Evolutionary conservation across 2,113 vertebrate species (phyloP), one percentile per base, ranked within the genome.

Genomic region (Pitta sordida): DNA sequence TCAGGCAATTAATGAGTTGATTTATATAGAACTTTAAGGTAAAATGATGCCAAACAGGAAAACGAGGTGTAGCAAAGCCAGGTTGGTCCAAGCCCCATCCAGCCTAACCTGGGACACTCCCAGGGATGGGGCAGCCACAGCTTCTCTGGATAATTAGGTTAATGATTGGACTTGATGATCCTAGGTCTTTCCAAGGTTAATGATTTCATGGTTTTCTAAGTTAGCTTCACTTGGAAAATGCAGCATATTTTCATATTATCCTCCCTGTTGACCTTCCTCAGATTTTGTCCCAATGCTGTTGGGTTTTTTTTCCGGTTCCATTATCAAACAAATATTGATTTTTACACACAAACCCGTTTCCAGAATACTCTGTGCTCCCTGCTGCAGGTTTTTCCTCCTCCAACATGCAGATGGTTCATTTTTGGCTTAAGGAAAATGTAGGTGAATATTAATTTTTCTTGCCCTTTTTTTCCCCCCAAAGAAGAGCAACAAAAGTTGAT

Each of bases 271-370:
- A 81, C 55, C 59, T 93, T 70, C 46, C 52, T 49, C 23, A 51
- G 30, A 58, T 49, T 14, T 48, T 24, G 16, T 70, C 51, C 23
- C 26, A 65, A 10, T 46, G 65, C 32, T 44, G 36, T 2, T 59
- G 19, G n/a, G n/a, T n/a, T n/a, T 52, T 87, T 68, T 56, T 77
- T 39, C 37, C 63, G 43, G 26, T 55, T 62, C 19, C 21, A 53
- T 91, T 60, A 44, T 75, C 80, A 87, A 84, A 78, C 48, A 70
- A 73, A 9, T 63, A 75, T 29, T 27, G 60, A 78, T 91, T 89
- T 21, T 19, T 17, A 13, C 0, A 2, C 10, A 58, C 21, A 58
- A 83, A 75, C 30, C 1, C 17, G 36, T 55, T 81, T 93, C 64
- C 56, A 78, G 51, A 26, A 22, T 0, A 3, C 18, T 83, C 5